A percentile compares a stretch with the other conserved stretches of the same genome.
phyloP scores from a whole-genome alignment of 2,888 invertebrate genomes.

The Drosophila vallismaia region DNA sequence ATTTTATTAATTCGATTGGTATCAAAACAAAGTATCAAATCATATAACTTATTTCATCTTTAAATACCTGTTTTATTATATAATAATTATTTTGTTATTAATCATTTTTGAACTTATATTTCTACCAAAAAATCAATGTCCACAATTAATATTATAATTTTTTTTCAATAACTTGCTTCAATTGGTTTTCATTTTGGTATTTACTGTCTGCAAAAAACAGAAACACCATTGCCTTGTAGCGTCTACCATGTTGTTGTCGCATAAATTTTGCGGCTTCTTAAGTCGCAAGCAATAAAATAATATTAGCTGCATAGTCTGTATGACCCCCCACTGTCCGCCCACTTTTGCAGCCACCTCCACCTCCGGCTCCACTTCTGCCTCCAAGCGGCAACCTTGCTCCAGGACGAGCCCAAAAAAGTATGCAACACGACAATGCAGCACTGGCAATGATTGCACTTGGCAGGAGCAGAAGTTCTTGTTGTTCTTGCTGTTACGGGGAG shows the following conservation, averaged over 20 bases:
- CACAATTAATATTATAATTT: no score
- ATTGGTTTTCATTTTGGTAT: no score
- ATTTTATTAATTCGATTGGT: no score
- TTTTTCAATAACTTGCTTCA: not conserved
- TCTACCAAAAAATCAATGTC: no score
- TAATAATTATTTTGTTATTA: no score
- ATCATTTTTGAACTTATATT: no score
- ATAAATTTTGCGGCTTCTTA: slow-evolving; percentile 81
- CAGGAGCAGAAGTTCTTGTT: slow-evolving; percentile 52
- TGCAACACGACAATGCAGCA: slow-evolving; percentile 74
- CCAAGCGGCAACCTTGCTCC: not conserved
- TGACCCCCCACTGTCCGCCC: slow-evolving; percentile 14
- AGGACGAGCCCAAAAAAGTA: slow-evolving; percentile 58
- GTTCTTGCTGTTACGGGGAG: not conserved
- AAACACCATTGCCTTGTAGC: slow-evolving; percentile 16
- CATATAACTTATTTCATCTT: not conserved
- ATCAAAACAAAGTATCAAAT: not conserved
- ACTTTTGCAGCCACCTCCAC: not conserved
- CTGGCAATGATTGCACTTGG: slow-evolving; percentile 72
- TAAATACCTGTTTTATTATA: no score
- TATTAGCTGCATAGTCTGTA: slow-evolving; percentile 76
- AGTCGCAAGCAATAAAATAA: slow-evolving; percentile 80
- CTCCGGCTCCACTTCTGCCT: not conserved
- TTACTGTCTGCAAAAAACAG: not conserved
- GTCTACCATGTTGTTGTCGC: slow-evolving; percentile 73